phyloP scores from a whole-genome alignment of 2,113 vertebrate species.

The Notiomystis cincta region DNA sequence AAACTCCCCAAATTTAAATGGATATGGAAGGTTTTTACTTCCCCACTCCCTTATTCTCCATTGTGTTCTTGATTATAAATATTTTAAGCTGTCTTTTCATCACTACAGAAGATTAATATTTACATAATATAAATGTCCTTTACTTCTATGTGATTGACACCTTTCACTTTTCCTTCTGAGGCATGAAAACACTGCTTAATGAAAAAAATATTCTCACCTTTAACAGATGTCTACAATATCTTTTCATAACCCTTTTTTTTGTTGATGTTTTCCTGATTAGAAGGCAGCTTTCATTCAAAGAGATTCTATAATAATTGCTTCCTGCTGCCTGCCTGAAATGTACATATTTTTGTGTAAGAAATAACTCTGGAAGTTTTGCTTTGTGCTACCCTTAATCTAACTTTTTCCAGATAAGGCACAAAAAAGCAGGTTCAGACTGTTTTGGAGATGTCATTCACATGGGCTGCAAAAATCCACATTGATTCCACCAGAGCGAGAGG shows the following conservation, averaged over 20 bases:
- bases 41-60: rapidly evolving
- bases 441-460: background rate
- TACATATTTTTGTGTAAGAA: background rate
- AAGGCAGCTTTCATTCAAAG: conserved; percentile 8
- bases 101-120: background rate
- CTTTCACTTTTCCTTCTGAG: background rate
- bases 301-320: background rate
- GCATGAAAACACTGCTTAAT: background rate
- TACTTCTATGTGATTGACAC: background rate
- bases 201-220: background rate
- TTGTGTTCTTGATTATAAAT: background rate
- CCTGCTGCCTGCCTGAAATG: background rate
- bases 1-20: background rate
- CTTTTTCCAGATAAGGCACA: background rate
- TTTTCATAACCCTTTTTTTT: background rate
- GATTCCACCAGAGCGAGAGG: background rate
- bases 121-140: background rate
- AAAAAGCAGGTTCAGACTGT: background rate
- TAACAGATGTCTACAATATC: background rate
- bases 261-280: background rate
- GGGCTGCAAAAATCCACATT: background rate
- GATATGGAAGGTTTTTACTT: rapidly evolving
- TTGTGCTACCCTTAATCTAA: background rate
- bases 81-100: background rate
- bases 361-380: background rate